Evolutionary conservation across 2,113 vertebrate genomes (phyloP).

Genomic region (Pogona vitticeps): DNA sequence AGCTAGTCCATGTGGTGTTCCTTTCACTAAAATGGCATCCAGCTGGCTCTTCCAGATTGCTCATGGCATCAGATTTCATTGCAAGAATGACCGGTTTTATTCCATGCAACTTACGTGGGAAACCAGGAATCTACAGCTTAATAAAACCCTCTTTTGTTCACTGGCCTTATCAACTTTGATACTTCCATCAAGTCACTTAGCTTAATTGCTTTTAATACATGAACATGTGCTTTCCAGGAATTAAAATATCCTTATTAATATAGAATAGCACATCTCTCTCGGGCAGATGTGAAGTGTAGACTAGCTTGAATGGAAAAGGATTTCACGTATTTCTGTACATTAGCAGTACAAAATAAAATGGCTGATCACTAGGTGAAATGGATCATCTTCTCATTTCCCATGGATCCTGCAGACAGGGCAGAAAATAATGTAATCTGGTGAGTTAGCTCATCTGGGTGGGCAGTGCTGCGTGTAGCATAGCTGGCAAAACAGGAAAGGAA

Average conservation of each 20-base stretch:
- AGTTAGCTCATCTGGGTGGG: too few species aligned
- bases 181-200: not conserved
- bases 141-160: not conserved
- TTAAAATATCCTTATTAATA: not conserved
- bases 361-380: not conserved
- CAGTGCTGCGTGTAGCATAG: too few species aligned
- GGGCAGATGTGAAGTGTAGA: not conserved
- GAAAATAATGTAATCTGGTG: too few species aligned
- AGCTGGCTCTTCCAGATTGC: not conserved
- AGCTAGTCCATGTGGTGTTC: not conserved
- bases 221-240: not conserved
- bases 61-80: conserved; percentile 1
- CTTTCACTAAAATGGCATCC: not conserved
- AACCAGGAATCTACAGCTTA: not conserved
- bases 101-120: not conserved
- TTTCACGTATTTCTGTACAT: too few species aligned
- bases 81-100: conserved; percentile 3
- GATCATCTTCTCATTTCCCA: not conserved
- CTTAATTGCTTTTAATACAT: not conserved
- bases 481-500: too few species aligned
- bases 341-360: not conserved
- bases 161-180: not conserved
- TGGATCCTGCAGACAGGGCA: not conserved
- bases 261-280: not conserved
- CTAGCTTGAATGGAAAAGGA: not conserved